Evolutionary conservation across 2,888 invertebrate species (phyloP).

Genomic region (Oxystoma pomonae): DNA sequence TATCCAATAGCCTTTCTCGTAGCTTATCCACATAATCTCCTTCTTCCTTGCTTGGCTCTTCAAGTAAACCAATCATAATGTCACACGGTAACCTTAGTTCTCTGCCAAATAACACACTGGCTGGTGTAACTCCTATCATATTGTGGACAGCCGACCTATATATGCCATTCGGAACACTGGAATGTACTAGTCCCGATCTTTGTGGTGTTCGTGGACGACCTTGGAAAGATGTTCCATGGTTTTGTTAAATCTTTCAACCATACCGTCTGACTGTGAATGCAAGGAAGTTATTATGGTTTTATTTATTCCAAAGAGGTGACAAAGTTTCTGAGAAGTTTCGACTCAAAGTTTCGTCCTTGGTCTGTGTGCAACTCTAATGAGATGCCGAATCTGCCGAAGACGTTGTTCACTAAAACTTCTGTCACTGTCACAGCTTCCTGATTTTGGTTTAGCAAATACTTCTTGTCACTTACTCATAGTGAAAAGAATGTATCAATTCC

Average conservation of each 20-base stretch:
- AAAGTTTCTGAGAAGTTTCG: conserved; percentile 28
- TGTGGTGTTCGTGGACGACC: conserved; percentile 11
- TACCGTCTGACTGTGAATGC: conserved; percentile 34
- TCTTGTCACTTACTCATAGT: background rate
- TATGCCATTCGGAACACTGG: conserved; percentile 10
- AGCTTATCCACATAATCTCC: background rate
- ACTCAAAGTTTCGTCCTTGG: conserved; percentile 34
- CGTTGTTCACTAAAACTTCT: conserved; percentile 23
- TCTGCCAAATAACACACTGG: conserved; percentile 15
- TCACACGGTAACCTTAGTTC: conserved; percentile 22
- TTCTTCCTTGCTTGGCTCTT: background rate
- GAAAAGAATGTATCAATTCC: no score
- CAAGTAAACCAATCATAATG: conserved; percentile 2
- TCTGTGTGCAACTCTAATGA: conserved; percentile 21
- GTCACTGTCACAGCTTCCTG: conserved; percentile 24
- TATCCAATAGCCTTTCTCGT: background rate
- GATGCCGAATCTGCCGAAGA: conserved; percentile 25
- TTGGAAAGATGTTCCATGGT: conserved; percentile 28
- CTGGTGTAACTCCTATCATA: conserved; percentile 13
- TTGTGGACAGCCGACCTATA: conserved; percentile 12
- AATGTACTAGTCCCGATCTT: background rate
- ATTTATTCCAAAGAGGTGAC: conserved; percentile 24
- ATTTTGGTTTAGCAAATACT: conserved; percentile 4
- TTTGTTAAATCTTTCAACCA: conserved; percentile 32
- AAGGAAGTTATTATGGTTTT: conserved; percentile 34